Conservation (phyloP, 2,888 invertebrate species). For the Adineta ricciae region DNA sequence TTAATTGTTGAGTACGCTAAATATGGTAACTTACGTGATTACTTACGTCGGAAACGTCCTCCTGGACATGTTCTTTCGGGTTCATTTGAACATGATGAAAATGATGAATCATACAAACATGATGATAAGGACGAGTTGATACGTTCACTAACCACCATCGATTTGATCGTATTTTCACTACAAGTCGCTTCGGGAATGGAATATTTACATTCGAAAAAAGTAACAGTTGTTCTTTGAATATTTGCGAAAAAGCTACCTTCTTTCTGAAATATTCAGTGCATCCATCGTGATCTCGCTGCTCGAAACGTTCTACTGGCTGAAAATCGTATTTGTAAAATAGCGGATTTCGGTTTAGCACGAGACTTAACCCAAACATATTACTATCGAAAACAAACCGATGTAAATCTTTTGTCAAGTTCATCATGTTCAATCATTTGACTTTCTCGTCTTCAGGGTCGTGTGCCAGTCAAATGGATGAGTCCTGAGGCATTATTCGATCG, state of each 20-base stretch:
- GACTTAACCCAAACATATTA: slow-evolving; percentile 32
- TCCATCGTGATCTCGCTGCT: slow-evolving; percentile 34
- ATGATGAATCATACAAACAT: neutral
- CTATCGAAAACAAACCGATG: slow-evolving; percentile 30
- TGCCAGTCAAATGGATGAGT: slow-evolving; percentile 34
- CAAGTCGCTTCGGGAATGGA: slow-evolving; percentile 30
- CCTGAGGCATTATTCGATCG: slow-evolving; percentile 31
- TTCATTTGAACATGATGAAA: slow-evolving; percentile 17
- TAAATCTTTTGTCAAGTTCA: no score
- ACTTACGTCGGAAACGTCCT: slow-evolving; percentile 27
- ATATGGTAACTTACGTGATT: slow-evolving; percentile 33
- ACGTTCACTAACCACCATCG: neutral
- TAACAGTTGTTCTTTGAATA: neutral
- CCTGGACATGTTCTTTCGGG: neutral
- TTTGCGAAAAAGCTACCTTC: no score
- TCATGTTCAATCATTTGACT: neutral
- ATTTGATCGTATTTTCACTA: slow-evolving; percentile 26
- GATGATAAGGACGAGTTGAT: neutral
- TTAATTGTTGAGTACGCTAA: slow-evolving; percentile 33
- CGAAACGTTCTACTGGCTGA: slow-evolving; percentile 33
- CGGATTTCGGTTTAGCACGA: slow-evolving; percentile 32
- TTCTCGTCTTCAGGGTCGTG: slow-evolving; percentile 17
- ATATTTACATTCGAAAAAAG: slow-evolving; percentile 33
- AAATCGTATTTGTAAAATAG: slow-evolving; percentile 32
- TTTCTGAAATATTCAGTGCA: neutral